Evolutionary conservation across 2,797 vertebrate species (phyloP).

Genomic region (Pempheris klunzingeri): DNA sequence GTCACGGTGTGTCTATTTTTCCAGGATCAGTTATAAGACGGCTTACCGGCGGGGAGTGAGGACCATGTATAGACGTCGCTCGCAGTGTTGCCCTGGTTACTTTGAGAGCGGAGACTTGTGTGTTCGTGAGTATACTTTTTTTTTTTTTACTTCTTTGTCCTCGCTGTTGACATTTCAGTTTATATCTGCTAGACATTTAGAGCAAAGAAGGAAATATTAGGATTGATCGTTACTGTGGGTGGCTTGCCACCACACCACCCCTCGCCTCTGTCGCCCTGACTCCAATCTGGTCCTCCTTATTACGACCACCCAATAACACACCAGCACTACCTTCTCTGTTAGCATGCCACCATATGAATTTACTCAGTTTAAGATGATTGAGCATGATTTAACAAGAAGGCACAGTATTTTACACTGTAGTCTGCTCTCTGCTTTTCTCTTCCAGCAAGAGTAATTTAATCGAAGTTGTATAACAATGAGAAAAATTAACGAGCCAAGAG

Average conservation of each 20-base stretch:
- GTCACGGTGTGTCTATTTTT: conserved; percentile 65
- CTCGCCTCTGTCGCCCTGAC: background rate
- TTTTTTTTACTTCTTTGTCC: conserved; percentile 51
- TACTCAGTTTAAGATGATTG: conserved; percentile 53
- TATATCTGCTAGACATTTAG: conserved; percentile 40
- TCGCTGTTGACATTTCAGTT: conserved; percentile 59
- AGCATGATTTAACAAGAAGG: conserved; percentile 55
- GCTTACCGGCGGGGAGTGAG: conserved; percentile 95
- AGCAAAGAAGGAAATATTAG: conserved; percentile 55
- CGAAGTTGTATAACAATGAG: conserved; percentile 78
- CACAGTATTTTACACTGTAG: conserved; percentile 35
- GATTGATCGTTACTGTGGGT: conserved; percentile 43
- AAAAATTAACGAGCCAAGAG: conserved; percentile 77
- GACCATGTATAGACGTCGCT: conserved; percentile 96
- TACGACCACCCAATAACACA: conserved; percentile 23
- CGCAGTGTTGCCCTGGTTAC: conserved; percentile 98
- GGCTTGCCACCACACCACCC: background rate
- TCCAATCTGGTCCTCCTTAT: conserved; percentile 23
- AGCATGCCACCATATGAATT: conserved; percentile 33
- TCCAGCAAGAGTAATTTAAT: conserved; percentile 72
- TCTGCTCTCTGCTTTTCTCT: conserved; percentile 47
- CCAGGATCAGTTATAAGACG: conserved; percentile 98
- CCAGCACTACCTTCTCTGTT: conserved; percentile 28
- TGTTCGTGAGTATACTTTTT: conserved; percentile 89
- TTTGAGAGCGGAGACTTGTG: conserved; percentile 96